Conservation (phyloP, 1,140 invertebrate species). For the Brevipalpus yothersi region DNA sequence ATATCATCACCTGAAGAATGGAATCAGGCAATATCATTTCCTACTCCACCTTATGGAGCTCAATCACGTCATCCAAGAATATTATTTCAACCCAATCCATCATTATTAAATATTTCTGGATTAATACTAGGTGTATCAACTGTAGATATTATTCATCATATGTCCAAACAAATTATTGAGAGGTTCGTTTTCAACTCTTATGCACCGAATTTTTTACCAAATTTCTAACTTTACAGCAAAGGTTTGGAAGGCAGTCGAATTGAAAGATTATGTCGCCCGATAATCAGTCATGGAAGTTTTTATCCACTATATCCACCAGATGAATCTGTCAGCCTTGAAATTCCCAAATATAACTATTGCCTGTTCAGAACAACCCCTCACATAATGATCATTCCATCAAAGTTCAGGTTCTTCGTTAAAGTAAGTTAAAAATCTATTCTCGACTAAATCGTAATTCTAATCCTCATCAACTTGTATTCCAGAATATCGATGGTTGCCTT, state of each 20-base stretch:
- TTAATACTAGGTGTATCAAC: not conserved
- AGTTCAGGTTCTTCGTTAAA: not conserved
- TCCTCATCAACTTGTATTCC: not conserved
- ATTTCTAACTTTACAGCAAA: not conserved
- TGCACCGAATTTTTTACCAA: not conserved
- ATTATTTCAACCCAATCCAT: not conserved
- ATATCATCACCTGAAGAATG: not conserved
- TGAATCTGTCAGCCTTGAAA: not conserved
- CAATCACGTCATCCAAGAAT: not conserved
- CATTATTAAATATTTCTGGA: not conserved
- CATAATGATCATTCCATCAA: not conserved
- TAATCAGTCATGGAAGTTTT: not conserved
- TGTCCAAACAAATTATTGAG: not conserved
- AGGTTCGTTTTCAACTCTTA: not conserved
- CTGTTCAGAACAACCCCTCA: not conserved
- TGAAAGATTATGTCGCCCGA: not conserved
- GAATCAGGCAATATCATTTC: not conserved
- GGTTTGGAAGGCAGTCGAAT: not conserved
- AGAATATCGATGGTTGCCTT: not conserved
- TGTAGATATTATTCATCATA: not conserved
- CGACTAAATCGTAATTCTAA: not conserved
- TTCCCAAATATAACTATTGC: not conserved
- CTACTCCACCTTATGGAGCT: not conserved
- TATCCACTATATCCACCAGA: not conserved
- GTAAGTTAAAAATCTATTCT: not conserved